Conservation (phyloP, 2,113 vertebrate genomes). For the Epinephelus cyanopodus region DNA sequence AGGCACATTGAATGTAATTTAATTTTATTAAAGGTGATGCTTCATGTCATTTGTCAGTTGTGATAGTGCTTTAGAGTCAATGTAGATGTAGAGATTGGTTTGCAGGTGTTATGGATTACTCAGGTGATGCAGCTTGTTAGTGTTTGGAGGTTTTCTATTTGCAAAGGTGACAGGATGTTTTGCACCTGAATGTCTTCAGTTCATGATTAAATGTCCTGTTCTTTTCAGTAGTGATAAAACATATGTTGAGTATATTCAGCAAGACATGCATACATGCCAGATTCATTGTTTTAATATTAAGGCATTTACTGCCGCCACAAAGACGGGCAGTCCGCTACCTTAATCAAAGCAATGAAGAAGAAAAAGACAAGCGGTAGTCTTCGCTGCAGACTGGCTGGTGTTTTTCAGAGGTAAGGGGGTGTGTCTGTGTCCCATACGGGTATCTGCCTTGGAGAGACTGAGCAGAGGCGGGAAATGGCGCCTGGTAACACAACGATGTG, state of each 20-base stretch:
- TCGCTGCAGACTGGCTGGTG: slow-evolving; percentile 45
- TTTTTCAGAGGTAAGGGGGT: slow-evolving; percentile 76
- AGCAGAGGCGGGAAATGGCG: slow-evolving; percentile 99
- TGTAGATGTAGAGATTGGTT: neutral
- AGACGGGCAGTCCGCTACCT: neutral
- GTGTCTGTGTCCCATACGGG: slow-evolving; percentile 90
- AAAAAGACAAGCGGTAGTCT: neutral
- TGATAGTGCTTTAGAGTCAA: slow-evolving; percentile 24
- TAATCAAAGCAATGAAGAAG: neutral
- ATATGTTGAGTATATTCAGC: neutral
- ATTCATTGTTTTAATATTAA: neutral
- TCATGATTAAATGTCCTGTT: neutral
- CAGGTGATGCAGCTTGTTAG: neutral
- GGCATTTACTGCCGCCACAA: no score
- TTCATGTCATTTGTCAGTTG: slow-evolving; percentile 67
- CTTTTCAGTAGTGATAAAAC: neutral
- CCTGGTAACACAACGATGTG: slow-evolving; percentile 88
- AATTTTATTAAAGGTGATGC: slow-evolving; percentile 80
- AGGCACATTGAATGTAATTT: slow-evolving; percentile 79
- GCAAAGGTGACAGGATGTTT: neutral
- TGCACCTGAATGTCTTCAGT: neutral
- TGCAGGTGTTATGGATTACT: neutral
- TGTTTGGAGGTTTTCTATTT: neutral
- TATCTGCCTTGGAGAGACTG: slow-evolving; percentile 85
- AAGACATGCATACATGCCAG: neutral